Percentiles rank a stretch among this genome's conserved stretches.
Evolutionary conservation across 2,113 vertebrate species (phyloP).

Genomic region (Xiphophorus hellerii): DNA sequence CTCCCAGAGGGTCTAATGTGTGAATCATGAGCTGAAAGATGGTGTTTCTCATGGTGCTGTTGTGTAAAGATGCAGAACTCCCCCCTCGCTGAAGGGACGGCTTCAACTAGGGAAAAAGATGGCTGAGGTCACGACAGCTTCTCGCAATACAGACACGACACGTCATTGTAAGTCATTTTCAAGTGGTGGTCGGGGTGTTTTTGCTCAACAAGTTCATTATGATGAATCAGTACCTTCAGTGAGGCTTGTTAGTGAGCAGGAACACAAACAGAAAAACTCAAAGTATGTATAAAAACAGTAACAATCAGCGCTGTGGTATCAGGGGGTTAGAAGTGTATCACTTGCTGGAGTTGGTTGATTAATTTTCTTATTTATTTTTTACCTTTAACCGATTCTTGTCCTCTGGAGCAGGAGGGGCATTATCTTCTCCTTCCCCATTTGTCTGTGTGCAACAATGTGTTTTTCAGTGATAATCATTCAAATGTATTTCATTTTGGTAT

Average conservation of each 20-base stretch:
- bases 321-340: neutral
- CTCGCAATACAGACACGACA: conserved; percentile 18
- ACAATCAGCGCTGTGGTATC: neutral
- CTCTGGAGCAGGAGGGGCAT: conserved; percentile 58
- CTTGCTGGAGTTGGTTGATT: conserved; percentile 2
- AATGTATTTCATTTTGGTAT: conserved; percentile 4
- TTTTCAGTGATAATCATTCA: conserved; percentile 38
- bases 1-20: conserved; percentile 90
- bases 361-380: conserved; percentile 19
- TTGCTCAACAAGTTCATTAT: conserved; percentile 1
- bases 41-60: conserved; percentile 92
- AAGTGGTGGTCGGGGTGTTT: neutral
- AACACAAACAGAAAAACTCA: neutral
- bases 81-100: conserved; percentile 86
- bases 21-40: conserved; percentile 95
- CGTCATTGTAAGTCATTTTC: neutral
- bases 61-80: conserved; percentile 93
- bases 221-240: neutral
- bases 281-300: neutral
- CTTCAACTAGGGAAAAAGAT: conserved; percentile 78
- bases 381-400: conserved; percentile 87
- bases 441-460: conserved; percentile 74
- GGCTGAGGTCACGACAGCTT: conserved; percentile 31
- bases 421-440: conserved; percentile 67
- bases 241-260: neutral